These are phyloP conservation scores for Perca fluviatilis DNA, from an alignment of 2,113 vertebrate species.

Conservation along the genomic window DNA sequence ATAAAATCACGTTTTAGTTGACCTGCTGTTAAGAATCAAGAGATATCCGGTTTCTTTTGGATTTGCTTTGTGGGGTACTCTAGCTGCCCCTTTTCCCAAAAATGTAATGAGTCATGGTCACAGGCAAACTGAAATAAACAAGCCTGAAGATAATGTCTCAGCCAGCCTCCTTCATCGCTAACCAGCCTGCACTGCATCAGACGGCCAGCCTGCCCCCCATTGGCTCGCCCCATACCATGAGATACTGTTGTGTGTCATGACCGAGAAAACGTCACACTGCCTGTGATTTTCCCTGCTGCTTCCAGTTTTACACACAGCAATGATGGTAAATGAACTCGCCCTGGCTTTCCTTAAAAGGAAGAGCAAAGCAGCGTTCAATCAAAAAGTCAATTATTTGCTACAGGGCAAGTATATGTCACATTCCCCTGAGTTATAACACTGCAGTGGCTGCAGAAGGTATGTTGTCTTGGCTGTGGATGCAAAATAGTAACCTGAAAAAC, in stretches of 20 bases:
- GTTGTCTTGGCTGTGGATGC: neutral
- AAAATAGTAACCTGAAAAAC: conserved; percentile 4
- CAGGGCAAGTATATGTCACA: conserved; percentile 52
- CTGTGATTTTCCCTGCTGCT: conserved; percentile 58
- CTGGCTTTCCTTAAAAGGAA: conserved; percentile 80
- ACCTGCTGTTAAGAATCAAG: neutral
- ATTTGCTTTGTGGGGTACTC: conserved; percentile 9
- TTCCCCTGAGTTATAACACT: conserved; percentile 33
- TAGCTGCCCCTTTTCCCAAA: conserved; percentile 53
- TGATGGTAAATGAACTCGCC: conserved; percentile 76
- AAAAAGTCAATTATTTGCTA: conserved; percentile 56
- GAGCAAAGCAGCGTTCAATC: conserved; percentile 30
- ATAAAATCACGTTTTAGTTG: neutral
- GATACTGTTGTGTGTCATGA: conserved; percentile 70
- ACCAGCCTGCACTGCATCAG: conserved; percentile 10
- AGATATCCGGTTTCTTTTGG: neutral
- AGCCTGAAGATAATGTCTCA: conserved; percentile 41
- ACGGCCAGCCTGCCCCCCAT: conserved; percentile 41
- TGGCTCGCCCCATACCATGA: conserved; percentile 67
- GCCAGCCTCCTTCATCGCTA: conserved; percentile 27
- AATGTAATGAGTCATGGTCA: conserved; percentile 75
- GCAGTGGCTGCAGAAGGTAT: conserved; percentile 22
- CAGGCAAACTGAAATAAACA: conserved; percentile 56
- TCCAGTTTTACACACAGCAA: conserved; percentile 69
- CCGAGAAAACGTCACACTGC: conserved; percentile 70